Evolutionary conservation across 2,888 invertebrate species (phyloP), one percentile per base, ranked within the genome.

Genomic region (Oconnorella tubifera): DNA sequence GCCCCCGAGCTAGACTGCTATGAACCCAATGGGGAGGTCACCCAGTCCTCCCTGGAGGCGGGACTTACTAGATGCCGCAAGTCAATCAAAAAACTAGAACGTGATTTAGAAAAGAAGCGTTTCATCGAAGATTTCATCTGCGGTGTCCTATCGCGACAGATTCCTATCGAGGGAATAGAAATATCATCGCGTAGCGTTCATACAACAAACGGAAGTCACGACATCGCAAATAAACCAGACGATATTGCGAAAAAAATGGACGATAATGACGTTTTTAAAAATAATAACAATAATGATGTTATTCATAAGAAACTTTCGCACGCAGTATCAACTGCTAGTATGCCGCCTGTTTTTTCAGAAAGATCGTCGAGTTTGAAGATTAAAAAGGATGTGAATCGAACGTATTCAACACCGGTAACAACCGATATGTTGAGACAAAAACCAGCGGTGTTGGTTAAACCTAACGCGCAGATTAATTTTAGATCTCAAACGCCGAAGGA

Each of bases 1-100:
- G 33, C 40, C 23, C 59, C 59, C 48, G n/a, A n/a, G 14, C 59
- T 58, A 6, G 59, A 58, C 33, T 58, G 59, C 40, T 32, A 33
- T 33, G 59, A 58, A 28, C 6, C 25, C 25, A 33, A 28, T n/a
- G 59, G 59, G 10, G 28, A 33, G 40, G 59, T 33, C 25, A 58
- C 59, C 40, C 6, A 40, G 40, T 40, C 40, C 40, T 40, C 40
- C 19, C 40, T 40, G 40, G 19, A 19, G 19, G 40, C 40, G 6
- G 40, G 10, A 6, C 19, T 40, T 6, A 14, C 40, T 19, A 40
- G 40, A 19, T 40, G 40, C 19, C 10, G 19, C 10, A 19, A 40
- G 40, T 6, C 19, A 6, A 40, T 40, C 40, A 19, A 19, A 6
- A 40, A 40, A 40, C 6, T 40, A 19, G 40, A 40, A 40, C 10